These are phyloP conservation scores for Nerophis lumbriciformis DNA, from an alignment of 2,113 vertebrate genomes.

Conservation along the genomic window DNA sequence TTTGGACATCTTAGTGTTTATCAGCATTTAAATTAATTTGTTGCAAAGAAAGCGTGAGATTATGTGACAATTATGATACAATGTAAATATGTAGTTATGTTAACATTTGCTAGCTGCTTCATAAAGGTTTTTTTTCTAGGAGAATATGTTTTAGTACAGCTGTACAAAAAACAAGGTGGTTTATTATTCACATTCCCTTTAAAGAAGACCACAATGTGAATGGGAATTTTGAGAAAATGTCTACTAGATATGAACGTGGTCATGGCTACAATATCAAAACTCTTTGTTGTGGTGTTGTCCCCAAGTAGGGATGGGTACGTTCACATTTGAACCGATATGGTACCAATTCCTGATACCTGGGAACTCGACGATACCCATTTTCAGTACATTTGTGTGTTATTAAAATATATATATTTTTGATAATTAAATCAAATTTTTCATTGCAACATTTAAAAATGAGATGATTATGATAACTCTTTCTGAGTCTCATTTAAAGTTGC, in stretches of 20 bases:
- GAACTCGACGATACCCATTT: too few species aligned
- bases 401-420: too few species aligned
- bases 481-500: too few species aligned
- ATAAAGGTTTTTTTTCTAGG: neutral
- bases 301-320: too few species aligned
- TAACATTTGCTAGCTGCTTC: neutral
- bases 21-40: neutral
- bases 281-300: neutral
- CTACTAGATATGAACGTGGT: too few species aligned
- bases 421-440: too few species aligned
- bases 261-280: neutral
- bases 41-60: neutral
- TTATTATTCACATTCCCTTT: neutral
- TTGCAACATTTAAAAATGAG: too few species aligned
- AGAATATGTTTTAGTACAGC: neutral
- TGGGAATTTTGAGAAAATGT: neutral
- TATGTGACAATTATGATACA: neutral
- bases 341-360: too few species aligned
- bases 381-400: too few species aligned
- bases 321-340: too few species aligned
- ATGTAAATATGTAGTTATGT: neutral
- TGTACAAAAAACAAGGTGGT: neutral
- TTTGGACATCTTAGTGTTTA: neutral
- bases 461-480: too few species aligned
- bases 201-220: neutral